Conservation (phyloP, 2,797 vertebrate species). For the Microctenopoma stevenorrisi region DNA sequence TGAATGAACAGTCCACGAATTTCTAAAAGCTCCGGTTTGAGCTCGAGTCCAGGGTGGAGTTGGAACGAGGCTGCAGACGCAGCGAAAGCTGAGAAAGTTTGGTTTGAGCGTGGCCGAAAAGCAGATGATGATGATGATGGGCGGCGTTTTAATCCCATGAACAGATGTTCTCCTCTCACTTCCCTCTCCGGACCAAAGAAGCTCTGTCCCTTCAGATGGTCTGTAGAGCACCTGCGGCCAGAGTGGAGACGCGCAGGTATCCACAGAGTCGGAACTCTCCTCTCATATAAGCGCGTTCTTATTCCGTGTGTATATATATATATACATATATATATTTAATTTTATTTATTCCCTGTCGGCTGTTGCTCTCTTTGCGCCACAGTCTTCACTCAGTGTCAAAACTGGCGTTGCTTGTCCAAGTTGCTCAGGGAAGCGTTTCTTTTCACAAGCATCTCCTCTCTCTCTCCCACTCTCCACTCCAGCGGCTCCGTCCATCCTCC, state of each 20-base stretch:
- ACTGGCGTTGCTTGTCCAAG: constrained; percentile 68
- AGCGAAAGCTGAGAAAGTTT: constrained; percentile 33
- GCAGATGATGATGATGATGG: neutral
- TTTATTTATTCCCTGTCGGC: constrained; percentile 39
- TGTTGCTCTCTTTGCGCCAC: constrained; percentile 57
- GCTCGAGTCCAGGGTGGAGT: constrained; percentile 10
- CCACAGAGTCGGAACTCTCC: constrained; percentile 40
- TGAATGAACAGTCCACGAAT: constrained; percentile 23
- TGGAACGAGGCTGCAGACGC: constrained; percentile 8
- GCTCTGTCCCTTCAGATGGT: constrained; percentile 38
- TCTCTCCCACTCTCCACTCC: constrained; percentile 38
- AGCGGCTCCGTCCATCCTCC: constrained; percentile 66
- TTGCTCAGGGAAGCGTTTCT: constrained; percentile 74
- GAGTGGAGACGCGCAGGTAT: constrained; percentile 61
- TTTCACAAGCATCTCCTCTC: constrained; percentile 46
- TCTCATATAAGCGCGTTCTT: constrained; percentile 27
- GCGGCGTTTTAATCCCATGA: constrained; percentile 57
- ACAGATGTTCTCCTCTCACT: constrained; percentile 33
- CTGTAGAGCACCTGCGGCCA: constrained; percentile 69
- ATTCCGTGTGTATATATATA: constrained; percentile 31
- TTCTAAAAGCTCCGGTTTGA: neutral
- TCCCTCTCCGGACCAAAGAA: constrained; percentile 28
- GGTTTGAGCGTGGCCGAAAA: neutral
- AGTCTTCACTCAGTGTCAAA: constrained; percentile 74
- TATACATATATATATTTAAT: neutral